These are phyloP conservation scores for Meganola albula DNA, from an alignment of 2,888 invertebrate genomes.

Conservation along the genomic window DNA sequence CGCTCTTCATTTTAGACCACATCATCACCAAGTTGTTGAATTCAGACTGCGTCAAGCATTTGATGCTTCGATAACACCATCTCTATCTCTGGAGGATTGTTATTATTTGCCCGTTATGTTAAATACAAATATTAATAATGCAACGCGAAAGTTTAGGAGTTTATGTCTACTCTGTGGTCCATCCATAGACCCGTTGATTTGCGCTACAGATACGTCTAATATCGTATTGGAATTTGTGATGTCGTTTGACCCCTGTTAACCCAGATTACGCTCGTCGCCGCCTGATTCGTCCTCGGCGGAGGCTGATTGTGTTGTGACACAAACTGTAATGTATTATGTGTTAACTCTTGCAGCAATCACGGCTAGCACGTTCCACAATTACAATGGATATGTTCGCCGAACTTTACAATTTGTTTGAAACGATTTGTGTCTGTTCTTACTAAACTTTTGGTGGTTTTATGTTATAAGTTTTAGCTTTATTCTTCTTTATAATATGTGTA, in stretches of 20 bases:
- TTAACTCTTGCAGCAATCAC: constrained; percentile 77
- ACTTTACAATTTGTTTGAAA: constrained; percentile 60
- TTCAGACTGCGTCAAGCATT: too few species aligned
- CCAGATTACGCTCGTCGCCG: constrained; percentile 81
- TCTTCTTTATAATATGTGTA: too few species aligned
- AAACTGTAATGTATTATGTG: constrained; percentile 79
- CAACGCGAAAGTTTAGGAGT: too few species aligned
- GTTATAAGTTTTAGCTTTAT: too few species aligned
- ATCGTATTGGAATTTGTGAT: constrained; percentile 83
- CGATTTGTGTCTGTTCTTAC: constrained; percentile 21
- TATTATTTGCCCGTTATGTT: too few species aligned
- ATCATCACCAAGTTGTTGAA: too few species aligned
- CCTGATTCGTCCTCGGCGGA: constrained; percentile 75
- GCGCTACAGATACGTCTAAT: constrained; percentile 78
- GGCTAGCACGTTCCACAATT: constrained; percentile 65
- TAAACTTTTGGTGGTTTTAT: constrained; percentile 21
- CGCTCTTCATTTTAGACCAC: too few species aligned
- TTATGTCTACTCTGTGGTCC: too few species aligned
- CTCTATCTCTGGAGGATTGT: too few species aligned
- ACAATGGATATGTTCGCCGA: constrained; percentile 68
- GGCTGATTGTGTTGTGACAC: constrained; percentile 78
- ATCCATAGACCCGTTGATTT: constrained; percentile 68
- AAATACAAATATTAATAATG: too few species aligned
- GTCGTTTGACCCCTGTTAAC: constrained; percentile 86
- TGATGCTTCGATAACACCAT: too few species aligned